Evolutionary conservation across 2,797 vertebrate species (phyloP).

Genomic region (Chloroceryle amazona): DNA sequence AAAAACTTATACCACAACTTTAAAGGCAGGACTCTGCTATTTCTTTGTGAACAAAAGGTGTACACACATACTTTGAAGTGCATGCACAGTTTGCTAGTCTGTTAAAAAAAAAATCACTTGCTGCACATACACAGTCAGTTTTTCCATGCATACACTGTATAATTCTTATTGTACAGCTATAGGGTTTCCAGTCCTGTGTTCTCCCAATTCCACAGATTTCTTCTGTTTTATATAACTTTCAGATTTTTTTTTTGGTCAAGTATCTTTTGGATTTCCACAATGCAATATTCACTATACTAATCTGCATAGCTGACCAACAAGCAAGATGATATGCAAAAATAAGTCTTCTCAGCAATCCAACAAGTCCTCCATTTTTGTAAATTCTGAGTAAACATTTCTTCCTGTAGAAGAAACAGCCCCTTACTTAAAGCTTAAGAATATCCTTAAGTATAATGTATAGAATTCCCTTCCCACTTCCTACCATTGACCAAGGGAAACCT

Average conservation of each 20-base stretch:
- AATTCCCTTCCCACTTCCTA: not conserved
- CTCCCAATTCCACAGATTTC: not conserved
- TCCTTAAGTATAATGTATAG: not conserved
- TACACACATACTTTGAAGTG: not conserved
- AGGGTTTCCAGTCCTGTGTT: not conserved
- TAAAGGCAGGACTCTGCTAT: not conserved
- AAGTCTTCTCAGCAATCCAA: not conserved
- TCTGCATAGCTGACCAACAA: not conserved
- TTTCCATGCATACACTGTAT: not conserved
- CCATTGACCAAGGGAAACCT: rapidly evolving
- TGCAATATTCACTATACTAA: not conserved
- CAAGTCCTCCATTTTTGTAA: not conserved
- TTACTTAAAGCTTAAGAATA: not conserved
- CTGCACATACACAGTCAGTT: not conserved
- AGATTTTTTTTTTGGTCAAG: not conserved
- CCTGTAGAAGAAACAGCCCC: not conserved
- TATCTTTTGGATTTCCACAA: not conserved
- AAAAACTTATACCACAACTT: not conserved
- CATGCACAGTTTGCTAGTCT: not conserved
- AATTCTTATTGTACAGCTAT: not conserved
- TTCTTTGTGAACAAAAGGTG: not conserved
- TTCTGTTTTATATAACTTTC: not conserved
- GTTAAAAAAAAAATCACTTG: not conserved
- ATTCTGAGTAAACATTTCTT: not conserved
- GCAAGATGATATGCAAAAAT: not conserved